phyloP scores from a whole-genome alignment of 2,797 vertebrate species.

The Crenuchus spilurus region DNA sequence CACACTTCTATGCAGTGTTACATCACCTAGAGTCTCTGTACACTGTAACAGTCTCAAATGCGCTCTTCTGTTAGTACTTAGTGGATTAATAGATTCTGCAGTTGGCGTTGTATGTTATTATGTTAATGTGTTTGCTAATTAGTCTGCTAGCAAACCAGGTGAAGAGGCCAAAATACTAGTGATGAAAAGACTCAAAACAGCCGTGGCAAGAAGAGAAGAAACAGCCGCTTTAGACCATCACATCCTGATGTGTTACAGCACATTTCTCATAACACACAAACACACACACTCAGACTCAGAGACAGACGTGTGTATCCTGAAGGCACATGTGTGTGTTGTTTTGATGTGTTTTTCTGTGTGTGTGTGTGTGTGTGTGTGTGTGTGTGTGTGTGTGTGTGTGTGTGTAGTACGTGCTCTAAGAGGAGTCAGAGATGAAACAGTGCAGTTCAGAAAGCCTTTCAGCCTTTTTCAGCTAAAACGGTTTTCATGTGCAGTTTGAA shows the following conservation, averaged over 20 bases:
- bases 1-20: too few relatives aligned
- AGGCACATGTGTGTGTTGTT: conserved; percentile 55
- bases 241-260: not conserved
- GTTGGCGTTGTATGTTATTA: too few relatives aligned
- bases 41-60: too few relatives aligned
- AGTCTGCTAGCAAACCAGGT: not conserved
- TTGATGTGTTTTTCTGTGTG: conserved; percentile 47
- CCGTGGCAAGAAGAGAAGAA: not conserved
- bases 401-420: not conserved
- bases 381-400: not conserved
- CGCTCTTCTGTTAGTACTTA: too few relatives aligned
- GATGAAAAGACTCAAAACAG: not conserved
- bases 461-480: conserved; percentile 1
- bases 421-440: conserved; percentile 28
- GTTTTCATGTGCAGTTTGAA: conserved; percentile 28
- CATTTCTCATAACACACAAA: not conserved
- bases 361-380: conserved; percentile 29
- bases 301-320: not conserved
- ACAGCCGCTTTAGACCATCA: not conserved
- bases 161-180: not conserved
- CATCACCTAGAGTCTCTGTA: too few relatives aligned
- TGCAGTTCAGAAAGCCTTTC: conserved; percentile 50
- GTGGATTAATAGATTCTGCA: too few relatives aligned
- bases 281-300: not conserved
- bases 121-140: not conserved